Conservation (phyloP, 1,140 invertebrate species). For the Monochamus saltuarius region DNA sequence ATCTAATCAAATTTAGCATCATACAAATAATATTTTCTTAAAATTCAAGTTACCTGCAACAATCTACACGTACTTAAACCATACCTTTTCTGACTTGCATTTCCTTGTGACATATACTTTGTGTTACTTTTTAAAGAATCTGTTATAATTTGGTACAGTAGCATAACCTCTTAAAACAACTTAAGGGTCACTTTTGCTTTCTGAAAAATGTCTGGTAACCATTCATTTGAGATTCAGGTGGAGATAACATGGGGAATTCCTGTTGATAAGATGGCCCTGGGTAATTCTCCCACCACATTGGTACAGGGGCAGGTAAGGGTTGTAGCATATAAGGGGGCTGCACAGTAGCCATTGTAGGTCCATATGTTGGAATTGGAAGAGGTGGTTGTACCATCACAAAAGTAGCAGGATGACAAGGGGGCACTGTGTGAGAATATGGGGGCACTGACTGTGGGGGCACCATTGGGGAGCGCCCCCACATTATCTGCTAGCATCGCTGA, state of each 20-base stretch:
- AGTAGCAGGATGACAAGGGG: slow-evolving; percentile 32
- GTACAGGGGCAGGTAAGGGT: slow-evolving; percentile 32
- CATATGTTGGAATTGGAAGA: slow-evolving; percentile 35
- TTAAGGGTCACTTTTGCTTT: slow-evolving; percentile 45
- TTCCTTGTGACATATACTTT: too few relatives aligned
- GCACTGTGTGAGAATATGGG: slow-evolving; percentile 30
- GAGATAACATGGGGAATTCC: slow-evolving; percentile 35
- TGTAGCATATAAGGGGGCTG: slow-evolving; percentile 34
- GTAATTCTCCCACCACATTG: slow-evolving; percentile 43
- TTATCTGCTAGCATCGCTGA: slow-evolving; percentile 62
- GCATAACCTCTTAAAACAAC: slow-evolving; percentile 32
- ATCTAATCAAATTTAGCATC: too few relatives aligned
- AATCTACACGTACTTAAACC: too few relatives aligned
- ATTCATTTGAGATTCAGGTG: slow-evolving; percentile 27
- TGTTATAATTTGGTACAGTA: slow-evolving; percentile 34
- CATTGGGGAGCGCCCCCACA: slow-evolving; percentile 44
- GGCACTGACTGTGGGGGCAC: slow-evolving; percentile 36
- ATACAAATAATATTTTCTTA: too few relatives aligned
- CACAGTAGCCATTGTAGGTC: slow-evolving; percentile 20
- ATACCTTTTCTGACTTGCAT: too few relatives aligned
- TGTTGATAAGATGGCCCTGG: slow-evolving; percentile 40
- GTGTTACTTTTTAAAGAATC: not conserved
- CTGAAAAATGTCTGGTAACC: slow-evolving; percentile 37
- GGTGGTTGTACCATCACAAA: slow-evolving; percentile 47
- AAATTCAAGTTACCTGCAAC: too few relatives aligned